A percentile compares a stretch with the other conserved stretches of the same genome.
Conservation (phyloP, 2,113 vertebrate species). For the Lophura nycthemera region DNA sequence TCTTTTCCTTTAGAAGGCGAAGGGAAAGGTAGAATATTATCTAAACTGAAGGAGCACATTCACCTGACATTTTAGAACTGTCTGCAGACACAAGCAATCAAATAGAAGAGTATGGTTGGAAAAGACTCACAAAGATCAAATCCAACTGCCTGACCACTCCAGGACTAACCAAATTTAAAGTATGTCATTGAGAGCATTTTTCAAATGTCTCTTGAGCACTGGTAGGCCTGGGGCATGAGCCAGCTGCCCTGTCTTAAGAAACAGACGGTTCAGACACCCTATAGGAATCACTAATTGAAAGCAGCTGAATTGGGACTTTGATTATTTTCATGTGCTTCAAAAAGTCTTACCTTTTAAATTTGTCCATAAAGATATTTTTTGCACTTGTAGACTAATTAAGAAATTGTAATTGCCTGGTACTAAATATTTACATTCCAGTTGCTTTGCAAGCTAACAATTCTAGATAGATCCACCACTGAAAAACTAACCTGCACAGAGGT, state of each 20-base stretch:
- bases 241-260: background rate
- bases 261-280: background rate
- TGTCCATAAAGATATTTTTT: background rate
- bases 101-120: background rate
- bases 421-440: background rate
- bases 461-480: rapidly evolving
- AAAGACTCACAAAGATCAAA: background rate
- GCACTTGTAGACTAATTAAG: background rate
- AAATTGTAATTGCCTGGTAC: background rate
- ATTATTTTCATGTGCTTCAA: background rate
- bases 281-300: background rate
- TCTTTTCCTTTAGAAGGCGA: background rate
- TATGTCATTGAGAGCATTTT: background rate
- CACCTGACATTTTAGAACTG: background rate
- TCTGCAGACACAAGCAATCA: rapidly evolving
- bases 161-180: background rate
- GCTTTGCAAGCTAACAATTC: background rate
- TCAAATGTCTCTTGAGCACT: background rate
- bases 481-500: background rate
- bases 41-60: background rate
- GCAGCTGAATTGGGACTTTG: background rate
- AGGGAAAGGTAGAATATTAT: background rate
- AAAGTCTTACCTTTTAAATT: background rate
- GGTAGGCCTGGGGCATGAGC: background rate
- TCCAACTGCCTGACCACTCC: background rate